These are phyloP conservation scores for Procavia capensis DNA, from an alignment of 2,113 vertebrate genomes.

Conservation along the genomic window DNA sequence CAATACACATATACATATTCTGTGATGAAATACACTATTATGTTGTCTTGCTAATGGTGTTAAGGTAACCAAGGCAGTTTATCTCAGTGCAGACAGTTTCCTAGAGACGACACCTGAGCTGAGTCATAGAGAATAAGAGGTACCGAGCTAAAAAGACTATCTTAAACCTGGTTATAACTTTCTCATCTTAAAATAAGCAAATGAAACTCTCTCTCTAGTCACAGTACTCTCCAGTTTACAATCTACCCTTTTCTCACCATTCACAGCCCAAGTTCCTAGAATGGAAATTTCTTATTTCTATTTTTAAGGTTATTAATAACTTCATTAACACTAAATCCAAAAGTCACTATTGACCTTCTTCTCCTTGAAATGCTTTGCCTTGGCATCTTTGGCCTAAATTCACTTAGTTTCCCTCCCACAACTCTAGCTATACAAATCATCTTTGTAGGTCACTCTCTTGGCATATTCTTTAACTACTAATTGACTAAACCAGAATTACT, in stretches of 20 bases:
- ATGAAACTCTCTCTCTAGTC: background rate
- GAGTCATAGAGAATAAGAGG: background rate
- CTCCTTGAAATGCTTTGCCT: background rate
- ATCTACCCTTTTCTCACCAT: background rate
- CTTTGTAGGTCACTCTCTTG: background rate
- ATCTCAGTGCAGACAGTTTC: background rate
- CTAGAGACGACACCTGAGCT: slow-evolving; percentile 5
- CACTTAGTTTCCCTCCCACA: background rate
- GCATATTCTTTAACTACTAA: background rate
- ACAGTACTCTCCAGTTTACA: background rate
- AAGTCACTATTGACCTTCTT: background rate
- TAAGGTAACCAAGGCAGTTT: background rate
- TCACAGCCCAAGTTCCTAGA: slow-evolving; percentile 19
- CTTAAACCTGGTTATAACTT: background rate
- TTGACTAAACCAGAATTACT: background rate
- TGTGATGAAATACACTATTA: background rate
- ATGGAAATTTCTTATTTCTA: background rate
- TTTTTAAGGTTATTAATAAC: slow-evolving; percentile 40
- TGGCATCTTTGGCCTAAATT: slow-evolving; percentile 11
- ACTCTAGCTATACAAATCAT: background rate
- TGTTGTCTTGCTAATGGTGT: background rate
- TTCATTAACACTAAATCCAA: slow-evolving; percentile 18
- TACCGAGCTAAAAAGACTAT: background rate
- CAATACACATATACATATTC: background rate
- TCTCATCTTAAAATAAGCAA: slow-evolving; percentile 7